Percentiles rank a stretch among this genome's conserved stretches.
phyloP scores from a whole-genome alignment of 2,888 invertebrate genomes.

The Tachystola acroxantha region DNA sequence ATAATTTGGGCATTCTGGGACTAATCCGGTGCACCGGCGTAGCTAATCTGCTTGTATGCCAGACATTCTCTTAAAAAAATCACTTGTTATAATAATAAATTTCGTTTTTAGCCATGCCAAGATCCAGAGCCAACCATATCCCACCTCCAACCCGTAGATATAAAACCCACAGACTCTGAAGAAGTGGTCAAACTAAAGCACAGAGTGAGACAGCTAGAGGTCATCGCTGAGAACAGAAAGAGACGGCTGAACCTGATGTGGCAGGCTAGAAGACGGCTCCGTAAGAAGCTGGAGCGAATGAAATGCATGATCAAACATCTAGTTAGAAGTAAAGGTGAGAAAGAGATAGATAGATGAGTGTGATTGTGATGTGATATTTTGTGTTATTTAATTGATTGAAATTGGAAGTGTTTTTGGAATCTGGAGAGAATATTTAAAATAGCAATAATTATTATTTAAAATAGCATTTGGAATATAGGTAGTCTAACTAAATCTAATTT shows the following conservation, averaged over 20 bases:
- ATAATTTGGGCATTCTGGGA: too few relatives aligned
- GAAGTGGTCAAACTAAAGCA: slow-evolving; percentile 51
- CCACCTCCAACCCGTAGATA: slow-evolving; percentile 30
- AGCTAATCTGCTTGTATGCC: too few relatives aligned
- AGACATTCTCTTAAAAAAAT: too few relatives aligned
- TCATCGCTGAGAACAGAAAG: slow-evolving; percentile 48
- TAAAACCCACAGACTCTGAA: slow-evolving; percentile 40
- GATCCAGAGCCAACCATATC: slow-evolving; percentile 44
- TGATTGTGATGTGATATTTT: too few relatives aligned
- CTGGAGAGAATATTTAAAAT: too few relatives aligned
- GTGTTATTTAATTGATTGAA: too few relatives aligned
- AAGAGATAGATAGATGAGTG: slow-evolving; percentile 9
- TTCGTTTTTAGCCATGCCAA: slow-evolving; percentile 45
- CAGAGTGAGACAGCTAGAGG: slow-evolving; percentile 47
- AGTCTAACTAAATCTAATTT: too few relatives aligned
- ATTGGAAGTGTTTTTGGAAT: too few relatives aligned
- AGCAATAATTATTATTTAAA: too few relatives aligned
- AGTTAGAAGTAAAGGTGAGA: slow-evolving; percentile 32
- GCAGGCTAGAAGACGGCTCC: slow-evolving; percentile 40
- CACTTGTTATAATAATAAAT: not conserved
- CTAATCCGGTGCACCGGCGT: too few relatives aligned
- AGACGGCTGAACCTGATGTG: slow-evolving; percentile 45
- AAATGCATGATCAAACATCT: slow-evolving; percentile 47
- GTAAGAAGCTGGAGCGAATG: slow-evolving; percentile 44
- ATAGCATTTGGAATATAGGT: too few relatives aligned